Evolutionary conservation across 2,113 vertebrate genomes (phyloP).

Genomic region (Kryptolebias marmoratus): DNA sequence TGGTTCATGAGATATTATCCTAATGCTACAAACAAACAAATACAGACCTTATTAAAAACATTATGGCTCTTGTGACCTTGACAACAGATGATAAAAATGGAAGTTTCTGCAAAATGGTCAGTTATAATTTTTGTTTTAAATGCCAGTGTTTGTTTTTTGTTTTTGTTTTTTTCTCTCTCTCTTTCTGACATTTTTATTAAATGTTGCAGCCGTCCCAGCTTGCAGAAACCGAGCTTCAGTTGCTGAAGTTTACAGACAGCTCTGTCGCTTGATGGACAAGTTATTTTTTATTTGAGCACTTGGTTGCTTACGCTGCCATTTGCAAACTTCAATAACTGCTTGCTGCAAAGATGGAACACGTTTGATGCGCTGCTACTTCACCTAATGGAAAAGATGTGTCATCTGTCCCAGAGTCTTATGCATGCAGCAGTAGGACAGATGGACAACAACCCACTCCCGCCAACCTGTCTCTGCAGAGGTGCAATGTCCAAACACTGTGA

Average conservation of each 20-base stretch:
- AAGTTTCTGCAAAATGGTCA: not conserved
- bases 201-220: not conserved
- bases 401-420: not conserved
- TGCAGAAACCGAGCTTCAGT: not conserved
- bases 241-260: not conserved
- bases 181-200: not conserved
- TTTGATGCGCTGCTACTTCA: not conserved
- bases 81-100: not conserved
- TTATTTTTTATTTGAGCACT: not conserved
- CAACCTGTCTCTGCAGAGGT: not conserved
- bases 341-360: not conserved
- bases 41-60: too few relatives aligned
- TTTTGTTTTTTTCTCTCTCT: not conserved
- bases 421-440: not conserved
- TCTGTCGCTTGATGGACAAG: not conserved
- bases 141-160: too few relatives aligned
- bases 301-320: not conserved
- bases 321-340: not conserved
- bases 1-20: too few relatives aligned
- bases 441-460: not conserved
- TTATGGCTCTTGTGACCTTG: too few relatives aligned
- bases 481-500: conserved; percentile 6
- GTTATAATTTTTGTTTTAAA: not conserved
- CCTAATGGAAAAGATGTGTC: conserved; percentile 66
- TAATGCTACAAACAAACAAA: too few relatives aligned